A percentile compares a stretch with the other conserved stretches of the same genome.
phyloP scores from a whole-genome alignment of 2,113 vertebrate species.

The Carettochelys insculpta region DNA sequence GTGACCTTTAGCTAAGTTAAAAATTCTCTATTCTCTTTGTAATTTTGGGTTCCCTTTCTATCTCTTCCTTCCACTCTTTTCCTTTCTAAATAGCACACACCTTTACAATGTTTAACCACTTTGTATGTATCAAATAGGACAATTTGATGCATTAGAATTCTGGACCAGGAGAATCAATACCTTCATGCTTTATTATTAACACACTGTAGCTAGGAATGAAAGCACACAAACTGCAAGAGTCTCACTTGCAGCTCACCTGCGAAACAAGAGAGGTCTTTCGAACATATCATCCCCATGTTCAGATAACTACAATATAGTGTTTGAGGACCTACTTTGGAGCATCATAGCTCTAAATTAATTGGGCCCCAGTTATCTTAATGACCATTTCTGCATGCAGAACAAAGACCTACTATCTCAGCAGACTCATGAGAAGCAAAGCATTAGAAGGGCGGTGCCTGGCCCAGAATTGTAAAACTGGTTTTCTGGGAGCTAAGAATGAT shows the following conservation, averaged over 20 bases:
- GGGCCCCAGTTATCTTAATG: neutral
- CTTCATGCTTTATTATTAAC: neutral
- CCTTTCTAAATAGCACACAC: neutral
- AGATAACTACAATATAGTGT: accelerated
- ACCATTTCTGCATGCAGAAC: neutral
- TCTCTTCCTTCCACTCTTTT: neutral
- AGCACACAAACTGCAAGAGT: neutral
- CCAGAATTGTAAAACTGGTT: neutral
- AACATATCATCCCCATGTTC: neutral
- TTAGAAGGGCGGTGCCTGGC: neutral
- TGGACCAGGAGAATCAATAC: neutral
- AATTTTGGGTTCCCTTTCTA: neutral
- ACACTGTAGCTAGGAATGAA: neutral
- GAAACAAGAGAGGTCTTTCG: neutral
- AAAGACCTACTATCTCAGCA: neutral
- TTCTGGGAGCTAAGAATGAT: neutral
- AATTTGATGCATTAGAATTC: neutral
- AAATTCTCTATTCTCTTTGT: neutral
- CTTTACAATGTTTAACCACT: neutral
- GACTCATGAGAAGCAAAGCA: neutral
- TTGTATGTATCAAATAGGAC: neutral
- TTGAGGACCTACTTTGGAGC: neutral
- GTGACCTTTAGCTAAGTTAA: neutral
- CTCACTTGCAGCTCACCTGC: neutral
- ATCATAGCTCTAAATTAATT: neutral